phyloP scores from a whole-genome alignment of 1,140 invertebrate genomes.

The Anadara kagoshimensis region DNA sequence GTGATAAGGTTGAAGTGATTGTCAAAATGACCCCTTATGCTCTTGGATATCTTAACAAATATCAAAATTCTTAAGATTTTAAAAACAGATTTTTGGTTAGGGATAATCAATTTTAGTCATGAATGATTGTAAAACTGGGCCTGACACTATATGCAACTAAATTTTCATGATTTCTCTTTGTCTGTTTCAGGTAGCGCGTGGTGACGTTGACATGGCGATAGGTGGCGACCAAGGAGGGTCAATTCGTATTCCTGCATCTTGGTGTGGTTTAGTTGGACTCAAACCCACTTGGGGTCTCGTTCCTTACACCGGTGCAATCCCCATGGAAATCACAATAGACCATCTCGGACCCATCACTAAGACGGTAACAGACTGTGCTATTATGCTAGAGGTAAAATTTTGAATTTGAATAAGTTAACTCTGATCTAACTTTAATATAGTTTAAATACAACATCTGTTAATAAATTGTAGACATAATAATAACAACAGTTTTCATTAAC shows the following conservation, averaged over 20 bases:
- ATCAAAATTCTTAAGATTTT: no score
- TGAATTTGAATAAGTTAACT: not conserved
- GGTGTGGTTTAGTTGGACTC: constrained; percentile 62
- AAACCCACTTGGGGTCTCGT: constrained; percentile 69
- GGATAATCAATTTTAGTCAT: no score
- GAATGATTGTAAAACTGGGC: no score
- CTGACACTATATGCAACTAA: no score
- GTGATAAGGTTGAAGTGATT: no score
- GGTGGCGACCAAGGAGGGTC: constrained; percentile 63
- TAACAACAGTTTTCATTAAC: no score
- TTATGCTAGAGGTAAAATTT: constrained; percentile 56
- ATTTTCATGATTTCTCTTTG: not conserved
- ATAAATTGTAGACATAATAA: no score
- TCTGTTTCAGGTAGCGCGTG: constrained; percentile 44
- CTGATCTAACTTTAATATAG: no score
- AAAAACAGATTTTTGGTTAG: no score
- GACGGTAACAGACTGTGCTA: constrained; percentile 61
- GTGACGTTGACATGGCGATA: constrained; percentile 57
- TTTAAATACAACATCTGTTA: no score
- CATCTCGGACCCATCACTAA: constrained; percentile 61
- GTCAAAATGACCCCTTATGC: no score
- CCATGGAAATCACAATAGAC: constrained; percentile 56
- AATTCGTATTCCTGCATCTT: constrained; percentile 64
- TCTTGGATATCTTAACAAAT: no score
- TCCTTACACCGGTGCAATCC: constrained; percentile 55